phyloP scores from a whole-genome alignment of 1,140 invertebrate genomes.

The Bemisia tabaci region DNA sequence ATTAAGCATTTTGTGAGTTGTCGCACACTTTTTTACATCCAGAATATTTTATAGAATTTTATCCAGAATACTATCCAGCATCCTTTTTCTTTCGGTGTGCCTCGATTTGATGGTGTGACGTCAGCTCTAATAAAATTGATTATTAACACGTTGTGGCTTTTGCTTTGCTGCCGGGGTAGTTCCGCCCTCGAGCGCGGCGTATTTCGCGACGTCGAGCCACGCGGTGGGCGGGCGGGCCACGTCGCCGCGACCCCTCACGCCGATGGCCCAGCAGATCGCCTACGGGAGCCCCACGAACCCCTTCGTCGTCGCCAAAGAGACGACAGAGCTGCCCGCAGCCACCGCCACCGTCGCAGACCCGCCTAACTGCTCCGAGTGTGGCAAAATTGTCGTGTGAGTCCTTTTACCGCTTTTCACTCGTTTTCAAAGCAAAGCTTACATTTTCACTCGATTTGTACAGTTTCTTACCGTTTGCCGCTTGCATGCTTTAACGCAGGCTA shows the following conservation, averaged over 20 bases:
- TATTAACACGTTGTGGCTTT: too few relatives aligned
- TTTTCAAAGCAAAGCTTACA: not conserved
- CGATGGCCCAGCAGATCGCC: conserved; percentile 27
- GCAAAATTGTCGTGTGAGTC: conserved; percentile 60
- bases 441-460: too few relatives aligned
- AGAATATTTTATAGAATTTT: conserved; percentile 3
- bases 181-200: conserved; percentile 37
- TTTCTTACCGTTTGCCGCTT: not conserved
- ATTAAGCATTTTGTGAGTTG: too few relatives aligned
- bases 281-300: conserved; percentile 22
- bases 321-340: conserved; percentile 20
- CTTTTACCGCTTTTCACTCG: not conserved
- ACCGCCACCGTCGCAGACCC: conserved; percentile 32
- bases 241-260: conserved; percentile 34
- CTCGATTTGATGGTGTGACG: too few relatives aligned
- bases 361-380: conserved; percentile 55
- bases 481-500: conserved; percentile 3
- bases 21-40: too few relatives aligned
- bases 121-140: not conserved
- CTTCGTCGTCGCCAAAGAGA: conserved; percentile 24
- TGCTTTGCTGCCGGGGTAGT: conserved; percentile 12
- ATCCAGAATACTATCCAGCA: conserved; percentile 5
- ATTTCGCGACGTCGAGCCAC: conserved; percentile 45
- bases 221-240: conserved; percentile 40
- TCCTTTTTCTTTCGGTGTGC: too few relatives aligned